phyloP scores from a whole-genome alignment of 2,888 invertebrate genomes.

The Clostera curtula region DNA sequence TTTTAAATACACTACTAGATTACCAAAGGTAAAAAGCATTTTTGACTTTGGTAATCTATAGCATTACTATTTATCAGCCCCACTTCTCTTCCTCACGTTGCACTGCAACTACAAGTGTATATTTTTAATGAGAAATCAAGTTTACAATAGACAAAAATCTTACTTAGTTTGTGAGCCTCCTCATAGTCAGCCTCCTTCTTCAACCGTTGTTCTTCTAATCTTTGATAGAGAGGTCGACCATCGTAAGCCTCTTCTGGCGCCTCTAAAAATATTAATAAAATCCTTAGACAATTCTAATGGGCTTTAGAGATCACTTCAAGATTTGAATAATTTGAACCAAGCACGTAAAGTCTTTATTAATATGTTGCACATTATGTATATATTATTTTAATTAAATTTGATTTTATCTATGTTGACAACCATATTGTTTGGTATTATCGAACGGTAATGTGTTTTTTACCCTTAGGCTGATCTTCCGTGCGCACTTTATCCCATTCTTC shows the following conservation, averaged over 20 bases:
- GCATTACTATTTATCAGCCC: no score
- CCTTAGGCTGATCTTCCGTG: conserved; percentile 90
- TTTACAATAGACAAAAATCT: conserved; percentile 35
- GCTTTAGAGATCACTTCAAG: no score
- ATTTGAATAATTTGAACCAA: no score
- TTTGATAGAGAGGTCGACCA: conserved; percentile 90
- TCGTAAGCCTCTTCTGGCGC: conserved; percentile 90
- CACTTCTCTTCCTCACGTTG: no score
- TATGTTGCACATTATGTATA: neutral
- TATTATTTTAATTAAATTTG: neutral
- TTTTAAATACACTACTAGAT: no score
- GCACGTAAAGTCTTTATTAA: no score
- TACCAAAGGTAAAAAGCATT: no score
- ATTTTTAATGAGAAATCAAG: no score
- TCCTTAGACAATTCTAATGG: neutral
- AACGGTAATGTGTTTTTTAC: conserved; percentile 77
- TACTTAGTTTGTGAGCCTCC: conserved; percentile 96
- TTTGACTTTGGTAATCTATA: no score
- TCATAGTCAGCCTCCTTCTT: conserved; percentile 96
- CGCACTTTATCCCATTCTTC: conserved; percentile 98
- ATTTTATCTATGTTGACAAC: conserved; percentile 14
- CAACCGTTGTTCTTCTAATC: conserved; percentile 93
- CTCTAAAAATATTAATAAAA: conserved; percentile 70
- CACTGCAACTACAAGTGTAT: no score
- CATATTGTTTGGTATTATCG: conserved; percentile 8